A percentile compares a stretch with the other conserved stretches of the same genome.
Evolutionary conservation across 2,797 vertebrate genomes (phyloP).

Genomic region (Chromis chromis): DNA sequence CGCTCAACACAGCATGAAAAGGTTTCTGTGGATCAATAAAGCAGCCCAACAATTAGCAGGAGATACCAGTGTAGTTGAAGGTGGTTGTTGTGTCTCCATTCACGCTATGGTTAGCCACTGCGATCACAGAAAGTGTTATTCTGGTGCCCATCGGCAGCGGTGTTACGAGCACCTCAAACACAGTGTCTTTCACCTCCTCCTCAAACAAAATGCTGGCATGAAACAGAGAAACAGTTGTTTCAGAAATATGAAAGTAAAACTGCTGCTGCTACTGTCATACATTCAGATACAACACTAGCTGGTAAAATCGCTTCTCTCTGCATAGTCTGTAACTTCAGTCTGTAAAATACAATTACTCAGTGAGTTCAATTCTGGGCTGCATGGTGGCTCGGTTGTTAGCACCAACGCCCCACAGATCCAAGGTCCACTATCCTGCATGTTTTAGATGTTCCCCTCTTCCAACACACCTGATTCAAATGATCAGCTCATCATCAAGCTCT

Average conservation of each 20-base stretch:
- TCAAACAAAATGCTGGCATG: accelerated
- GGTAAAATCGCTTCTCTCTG: not conserved
- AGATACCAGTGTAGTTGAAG: slow-evolving; percentile 44
- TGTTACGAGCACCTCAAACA: accelerated
- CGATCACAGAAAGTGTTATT: slow-evolving; percentile 30
- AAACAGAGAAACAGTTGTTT: slow-evolving; percentile 13
- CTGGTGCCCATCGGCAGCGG: accelerated
- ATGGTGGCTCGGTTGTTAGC: too few species aligned
- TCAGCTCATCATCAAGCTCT: too few species aligned
- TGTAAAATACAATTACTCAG: too few species aligned
- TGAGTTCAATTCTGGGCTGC: too few species aligned
- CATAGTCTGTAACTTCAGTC: not conserved
- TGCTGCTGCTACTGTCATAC: too few species aligned
- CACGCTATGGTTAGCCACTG: accelerated
- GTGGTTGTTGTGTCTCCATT: not conserved
- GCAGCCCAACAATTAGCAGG: not conserved
- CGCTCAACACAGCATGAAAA: not conserved
- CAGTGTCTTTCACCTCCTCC: accelerated
- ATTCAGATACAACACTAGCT: too few species aligned
- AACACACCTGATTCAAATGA: too few species aligned
- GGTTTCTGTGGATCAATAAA: not conserved
- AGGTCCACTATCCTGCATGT: too few species aligned
- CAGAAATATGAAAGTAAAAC: not conserved
- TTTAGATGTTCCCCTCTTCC: too few species aligned
- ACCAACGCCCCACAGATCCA: too few species aligned